Evolutionary conservation across 2,113 vertebrate species (phyloP).

Genomic region (Muscicapa adusta): DNA sequence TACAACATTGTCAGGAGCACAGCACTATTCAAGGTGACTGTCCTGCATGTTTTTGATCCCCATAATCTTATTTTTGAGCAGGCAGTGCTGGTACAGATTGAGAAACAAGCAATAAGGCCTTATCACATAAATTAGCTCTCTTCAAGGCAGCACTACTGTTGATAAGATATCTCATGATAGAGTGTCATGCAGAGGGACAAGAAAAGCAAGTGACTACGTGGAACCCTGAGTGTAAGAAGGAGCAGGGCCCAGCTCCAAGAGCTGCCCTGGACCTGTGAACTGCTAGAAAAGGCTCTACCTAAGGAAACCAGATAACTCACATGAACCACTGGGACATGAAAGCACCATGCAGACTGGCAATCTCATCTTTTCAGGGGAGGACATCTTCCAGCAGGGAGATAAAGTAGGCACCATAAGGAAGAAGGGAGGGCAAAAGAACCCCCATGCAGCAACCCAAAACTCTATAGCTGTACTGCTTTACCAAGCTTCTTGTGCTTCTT

Average conservation of each 20-base stretch:
- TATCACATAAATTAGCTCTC: slow-evolving; percentile 31
- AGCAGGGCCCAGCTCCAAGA: neutral
- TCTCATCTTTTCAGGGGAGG: neutral
- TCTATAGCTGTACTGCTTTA: neutral
- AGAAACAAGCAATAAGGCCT: slow-evolving; percentile 32
- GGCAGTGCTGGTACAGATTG: neutral
- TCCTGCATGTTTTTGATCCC: slow-evolving; percentile 13
- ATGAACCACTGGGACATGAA: neutral
- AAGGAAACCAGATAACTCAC: neutral
- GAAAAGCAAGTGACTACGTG: slow-evolving; percentile 32
- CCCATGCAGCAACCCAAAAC: neutral
- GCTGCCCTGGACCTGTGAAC: neutral
- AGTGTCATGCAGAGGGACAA: neutral
- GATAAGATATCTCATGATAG: slow-evolving; percentile 27
- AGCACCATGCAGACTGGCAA: neutral
- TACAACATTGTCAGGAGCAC: neutral
- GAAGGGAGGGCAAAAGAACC: neutral
- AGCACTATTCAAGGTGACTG: neutral
- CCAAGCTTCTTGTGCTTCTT: neutral
- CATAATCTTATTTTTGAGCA: slow-evolving; percentile 37
- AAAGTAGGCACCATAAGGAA: neutral
- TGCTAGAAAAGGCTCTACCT: neutral
- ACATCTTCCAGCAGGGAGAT: neutral
- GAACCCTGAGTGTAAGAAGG: neutral
- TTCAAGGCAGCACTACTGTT: neutral